These are phyloP conservation scores for Lithobates pipiens DNA, from an alignment of 2,797 vertebrate species.

Conservation along the genomic window DNA sequence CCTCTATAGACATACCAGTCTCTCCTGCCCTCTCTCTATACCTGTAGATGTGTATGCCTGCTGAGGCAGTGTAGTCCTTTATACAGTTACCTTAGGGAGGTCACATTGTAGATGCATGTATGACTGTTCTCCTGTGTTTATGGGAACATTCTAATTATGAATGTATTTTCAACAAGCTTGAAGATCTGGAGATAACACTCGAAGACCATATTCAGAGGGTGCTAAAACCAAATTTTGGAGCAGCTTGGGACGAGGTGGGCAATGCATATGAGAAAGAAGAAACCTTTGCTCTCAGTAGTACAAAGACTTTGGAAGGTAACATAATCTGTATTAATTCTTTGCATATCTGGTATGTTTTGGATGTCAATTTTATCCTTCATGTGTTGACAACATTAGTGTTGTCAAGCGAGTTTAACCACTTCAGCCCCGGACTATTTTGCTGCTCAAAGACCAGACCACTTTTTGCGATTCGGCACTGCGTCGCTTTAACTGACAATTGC, in stretches of 20 bases:
- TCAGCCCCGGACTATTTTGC: no score
- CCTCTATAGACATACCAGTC: no score
- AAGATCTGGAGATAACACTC: slow-evolving; percentile 92
- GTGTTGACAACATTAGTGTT: no score
- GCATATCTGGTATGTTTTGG: not conserved
- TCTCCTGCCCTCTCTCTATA: no score
- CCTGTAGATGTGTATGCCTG: no score
- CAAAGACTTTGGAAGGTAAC: slow-evolving; percentile 92
- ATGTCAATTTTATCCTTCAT: not conserved
- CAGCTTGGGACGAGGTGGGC: slow-evolving; percentile 96
- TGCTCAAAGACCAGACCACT: no score
- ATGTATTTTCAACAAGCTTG: slow-evolving; percentile 77
- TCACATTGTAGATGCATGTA: not conserved
- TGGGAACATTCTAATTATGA: not conserved
- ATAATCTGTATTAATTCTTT: not conserved
- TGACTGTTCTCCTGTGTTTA: not conserved
- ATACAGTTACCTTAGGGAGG: no score
- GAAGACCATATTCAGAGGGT: slow-evolving; percentile 96
- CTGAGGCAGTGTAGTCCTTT: no score
- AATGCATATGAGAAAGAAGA: slow-evolving; percentile 95
- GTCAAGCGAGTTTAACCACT: no score
- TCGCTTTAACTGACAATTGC: no score
- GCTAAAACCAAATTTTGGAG: slow-evolving; percentile 92
- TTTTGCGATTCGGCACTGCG: no score
- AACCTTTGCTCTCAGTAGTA: slow-evolving; percentile 93